Evolutionary conservation across 2,888 invertebrate genomes (phyloP), one percentile per base, ranked within the genome.

Genomic region (Eupithecia vulgata): DNA sequence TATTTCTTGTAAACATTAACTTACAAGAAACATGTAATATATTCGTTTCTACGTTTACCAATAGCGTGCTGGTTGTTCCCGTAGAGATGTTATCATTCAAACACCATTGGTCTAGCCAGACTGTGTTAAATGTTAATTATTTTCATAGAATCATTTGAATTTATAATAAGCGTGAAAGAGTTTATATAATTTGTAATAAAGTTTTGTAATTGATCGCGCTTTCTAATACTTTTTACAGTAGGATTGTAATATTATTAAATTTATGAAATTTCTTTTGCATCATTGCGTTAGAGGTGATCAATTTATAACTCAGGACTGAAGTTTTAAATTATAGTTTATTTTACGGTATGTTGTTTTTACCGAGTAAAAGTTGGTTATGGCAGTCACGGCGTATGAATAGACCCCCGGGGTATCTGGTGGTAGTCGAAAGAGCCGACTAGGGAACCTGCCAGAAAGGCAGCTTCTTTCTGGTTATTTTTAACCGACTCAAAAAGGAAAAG

Each of bases 71-170:
- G 8, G n/a, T 34, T 10, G 30, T 40, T 42, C 42, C 13, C 13
- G 25, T 5, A 42, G 67, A 73, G 67, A 73, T 73, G 17, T 25
- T 70, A 73, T 67, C 70, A 35, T 15, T 0, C 15, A 1, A 37
- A 42, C 42, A 40, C 52, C 52, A 73, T 70, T 73, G 73, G 70
- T 70, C 67, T 65, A 62, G 42, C 64, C 68, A 35, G 35, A 8
- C 65, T 67, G 70, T 64, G 64, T 73, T 65, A 68, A 70, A 73
- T 73, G 70, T 42, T 64, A 70, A 68, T 73, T 64, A 73, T 73
- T 62, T 59, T 64, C 62, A 37, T 37, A n/a, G 57, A 73, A 64
- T n/a, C 62, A 62, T 67, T 73, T 62, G 35, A 40, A 68, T 66
- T 72, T 72, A 59, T 72, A 59, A 68, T 62, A n/a, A 12, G 8